Base-by-base conservation (phyloP, 2,797 vertebrate species). In the Xiphorhynchus erythropygius region DNA sequence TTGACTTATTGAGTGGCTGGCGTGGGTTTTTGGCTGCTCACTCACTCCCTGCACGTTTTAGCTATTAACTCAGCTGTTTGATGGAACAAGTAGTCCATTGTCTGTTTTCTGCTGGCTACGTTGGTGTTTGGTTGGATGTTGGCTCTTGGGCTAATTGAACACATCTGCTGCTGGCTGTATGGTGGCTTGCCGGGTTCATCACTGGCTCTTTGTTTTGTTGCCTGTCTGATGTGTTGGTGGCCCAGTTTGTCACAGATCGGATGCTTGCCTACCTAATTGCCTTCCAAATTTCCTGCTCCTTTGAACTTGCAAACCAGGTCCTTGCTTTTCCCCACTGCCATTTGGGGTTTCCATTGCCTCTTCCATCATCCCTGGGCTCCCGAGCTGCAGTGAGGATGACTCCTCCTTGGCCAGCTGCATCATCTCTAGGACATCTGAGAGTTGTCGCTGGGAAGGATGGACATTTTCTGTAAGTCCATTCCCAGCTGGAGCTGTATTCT, bases 11-110 rank as follows among this genome's bases (percentile, higher is more conserved):
- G 95, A 95, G 94, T 94, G 91, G 94, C 89, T 96, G 87, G 87
- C 75, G 71, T 92, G 91, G 95, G 89, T 78, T 94, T 97, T 93
- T 97, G 94, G 95, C 92, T 90, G 96, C 93, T 96, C 1, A 1
- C 93, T 95, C 70, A 4, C 73, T 97, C 91, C 67, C 81, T 46
- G 88, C 94, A 96, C 94, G 60, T 96, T 96, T 96, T 96, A 94
- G 95, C 88, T 97, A 97, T 97, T 97, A 97, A 95, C 95, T 97
- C 94, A 95, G 95, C 96, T 97, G 96, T 96, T 96, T 92, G 93
- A 96, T 93, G 93, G 95, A 97, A 97, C 96, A 97, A 97, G 95
- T 93, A 78, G 94, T 59, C 96, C 92, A 97, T 96, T 97, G 96
- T 97, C 94, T 96, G 49, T 89, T 93, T 93, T 90, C 59, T 87